phyloP scores from a whole-genome alignment of 1,140 invertebrate species.

The Anoplophora glabripennis region DNA sequence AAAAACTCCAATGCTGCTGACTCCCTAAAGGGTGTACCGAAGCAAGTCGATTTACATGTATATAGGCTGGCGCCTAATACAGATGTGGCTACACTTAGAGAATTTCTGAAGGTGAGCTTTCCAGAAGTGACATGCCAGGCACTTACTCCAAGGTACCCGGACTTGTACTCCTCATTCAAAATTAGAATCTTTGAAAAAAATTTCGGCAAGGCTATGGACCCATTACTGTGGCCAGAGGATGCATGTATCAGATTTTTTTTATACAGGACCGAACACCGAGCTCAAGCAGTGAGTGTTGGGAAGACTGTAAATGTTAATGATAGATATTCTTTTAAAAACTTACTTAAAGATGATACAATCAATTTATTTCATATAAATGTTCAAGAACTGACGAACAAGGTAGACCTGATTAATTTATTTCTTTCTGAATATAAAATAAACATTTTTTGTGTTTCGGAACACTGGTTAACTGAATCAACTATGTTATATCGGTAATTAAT shows the following conservation, averaged over 20 bases:
- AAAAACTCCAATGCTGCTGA: background rate
- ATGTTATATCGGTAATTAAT: too few relatives aligned
- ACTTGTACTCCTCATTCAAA: constrained; percentile 4
- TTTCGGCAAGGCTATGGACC: constrained; percentile 3
- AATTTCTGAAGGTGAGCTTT: background rate
- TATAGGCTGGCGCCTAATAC: constrained; percentile 1
- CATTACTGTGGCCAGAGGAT: background rate
- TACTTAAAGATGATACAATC: constrained; percentile 2
- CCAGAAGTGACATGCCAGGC: constrained; percentile 1
- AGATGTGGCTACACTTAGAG: background rate
- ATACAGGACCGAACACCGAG: background rate
- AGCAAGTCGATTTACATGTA: constrained; percentile 3
- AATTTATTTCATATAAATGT: constrained; percentile 11
- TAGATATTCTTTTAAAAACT: background rate
- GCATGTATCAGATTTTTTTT: constrained; percentile 9
- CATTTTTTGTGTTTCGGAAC: constrained; percentile 5
- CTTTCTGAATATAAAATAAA: constrained; percentile 4
- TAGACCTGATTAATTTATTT: constrained; percentile 10
- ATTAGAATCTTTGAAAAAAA: background rate
- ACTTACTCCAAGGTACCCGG: constrained; percentile 1
- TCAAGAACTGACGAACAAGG: background rate
- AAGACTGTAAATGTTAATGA: background rate
- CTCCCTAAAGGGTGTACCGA: constrained; percentile 1
- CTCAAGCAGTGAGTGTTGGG: background rate
- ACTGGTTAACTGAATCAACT: constrained; percentile 2